Evolutionary conservation across 2,113 vertebrate species (phyloP).

Genomic region (Speoplatyrhinus poulsoni): DNA sequence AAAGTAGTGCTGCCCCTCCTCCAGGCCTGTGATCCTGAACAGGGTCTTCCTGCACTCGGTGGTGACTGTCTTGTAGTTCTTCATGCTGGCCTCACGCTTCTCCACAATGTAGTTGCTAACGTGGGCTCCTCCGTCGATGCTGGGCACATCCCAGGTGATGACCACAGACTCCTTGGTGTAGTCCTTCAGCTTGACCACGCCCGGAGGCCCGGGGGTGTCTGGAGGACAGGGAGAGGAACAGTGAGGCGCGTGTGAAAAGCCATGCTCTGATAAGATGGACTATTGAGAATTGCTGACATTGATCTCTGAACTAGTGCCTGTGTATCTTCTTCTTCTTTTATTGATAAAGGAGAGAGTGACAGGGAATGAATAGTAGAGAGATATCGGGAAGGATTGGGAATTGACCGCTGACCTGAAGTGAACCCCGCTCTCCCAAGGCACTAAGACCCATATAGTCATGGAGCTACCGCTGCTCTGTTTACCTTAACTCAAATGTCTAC

Average conservation of each 20-base stretch:
- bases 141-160: slow-evolving; percentile 95
- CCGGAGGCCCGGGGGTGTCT: slow-evolving; percentile 96
- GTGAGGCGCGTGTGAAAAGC: background rate
- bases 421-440: too few relatives aligned
- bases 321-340: too few relatives aligned
- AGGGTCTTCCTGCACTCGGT: slow-evolving; percentile 95
- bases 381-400: too few relatives aligned
- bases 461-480: too few relatives aligned
- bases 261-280: background rate
- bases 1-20: slow-evolving; percentile 91
- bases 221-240: background rate
- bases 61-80: slow-evolving; percentile 95
- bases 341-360: too few relatives aligned
- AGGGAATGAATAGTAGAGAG: too few relatives aligned
- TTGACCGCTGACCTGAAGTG: too few relatives aligned
- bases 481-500: too few relatives aligned
- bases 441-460: too few relatives aligned
- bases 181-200: slow-evolving; percentile 90
- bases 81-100: slow-evolving; percentile 95
- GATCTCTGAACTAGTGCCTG: too few relatives aligned
- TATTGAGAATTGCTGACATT: too few relatives aligned
- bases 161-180: slow-evolving; percentile 94
- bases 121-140: slow-evolving; percentile 91
- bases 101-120: slow-evolving; percentile 96
- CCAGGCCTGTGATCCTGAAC: slow-evolving; percentile 87